phyloP scores from a whole-genome alignment of 2,888 invertebrate genomes.

The Hesperia comma region DNA sequence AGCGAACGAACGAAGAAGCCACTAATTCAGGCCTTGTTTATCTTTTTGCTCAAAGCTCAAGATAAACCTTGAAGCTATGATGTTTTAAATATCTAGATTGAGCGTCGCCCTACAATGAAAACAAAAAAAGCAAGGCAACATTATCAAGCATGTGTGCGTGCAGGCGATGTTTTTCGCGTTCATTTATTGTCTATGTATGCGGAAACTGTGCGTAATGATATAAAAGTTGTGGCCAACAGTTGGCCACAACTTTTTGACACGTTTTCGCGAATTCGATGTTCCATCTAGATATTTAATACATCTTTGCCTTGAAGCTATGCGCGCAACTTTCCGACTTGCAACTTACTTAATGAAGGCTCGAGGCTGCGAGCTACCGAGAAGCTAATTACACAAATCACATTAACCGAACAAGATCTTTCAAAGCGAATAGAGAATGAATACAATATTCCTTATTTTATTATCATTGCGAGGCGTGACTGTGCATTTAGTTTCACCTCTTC shows the following conservation, averaged over 20 bases:
- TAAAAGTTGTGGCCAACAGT: no score
- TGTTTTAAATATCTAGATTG: no score
- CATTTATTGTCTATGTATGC: no score
- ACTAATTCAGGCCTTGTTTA: slow-evolving; percentile 16
- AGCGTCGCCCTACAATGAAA: no score
- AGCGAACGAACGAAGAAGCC: neutral
- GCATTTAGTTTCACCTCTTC: neutral
- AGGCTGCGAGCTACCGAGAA: slow-evolving; percentile 14
- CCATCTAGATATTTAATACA: no score
- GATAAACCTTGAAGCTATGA: slow-evolving; percentile 19
- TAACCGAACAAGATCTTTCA: slow-evolving; percentile 15
- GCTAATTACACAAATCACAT: slow-evolving; percentile 26
- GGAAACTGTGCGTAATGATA: no score
- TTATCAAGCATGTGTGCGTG: no score
- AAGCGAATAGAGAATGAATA: slow-evolving; percentile 1
- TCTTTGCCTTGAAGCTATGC: slow-evolving; percentile 14
- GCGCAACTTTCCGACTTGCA: slow-evolving; percentile 18
- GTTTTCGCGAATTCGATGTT: no score
- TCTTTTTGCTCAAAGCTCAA: slow-evolving; percentile 23
- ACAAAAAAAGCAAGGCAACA: no score
- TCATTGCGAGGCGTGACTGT: neutral
- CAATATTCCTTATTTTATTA: neutral
- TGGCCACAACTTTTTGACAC: no score
- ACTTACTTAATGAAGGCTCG: slow-evolving; percentile 22
- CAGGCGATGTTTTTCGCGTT: no score